Conservation (phyloP, 1,140 invertebrate species). For the Chelonus insularis region DNA sequence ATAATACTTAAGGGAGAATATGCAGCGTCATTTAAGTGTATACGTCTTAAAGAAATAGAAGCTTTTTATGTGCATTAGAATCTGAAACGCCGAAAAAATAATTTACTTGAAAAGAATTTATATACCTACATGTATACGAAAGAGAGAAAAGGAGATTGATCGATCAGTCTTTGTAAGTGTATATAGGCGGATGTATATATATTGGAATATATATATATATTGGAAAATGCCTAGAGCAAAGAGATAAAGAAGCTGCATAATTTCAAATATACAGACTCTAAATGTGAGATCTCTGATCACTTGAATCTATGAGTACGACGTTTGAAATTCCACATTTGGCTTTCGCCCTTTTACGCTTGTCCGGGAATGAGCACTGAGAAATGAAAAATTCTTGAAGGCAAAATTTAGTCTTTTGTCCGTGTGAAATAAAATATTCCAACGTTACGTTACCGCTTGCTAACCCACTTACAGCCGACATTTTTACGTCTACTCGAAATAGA, state of each 20-base stretch:
- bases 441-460: constrained; percentile 9
- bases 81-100: too few relatives aligned
- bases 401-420: constrained; percentile 11
- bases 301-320: neutral
- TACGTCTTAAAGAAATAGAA: too few relatives aligned
- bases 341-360: neutral
- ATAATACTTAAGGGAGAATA: too few relatives aligned
- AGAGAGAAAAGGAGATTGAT: too few relatives aligned
- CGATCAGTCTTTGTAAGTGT: too few relatives aligned
- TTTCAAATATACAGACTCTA: neutral
- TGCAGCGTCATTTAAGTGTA: too few relatives aligned
- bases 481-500: constrained; percentile 2
- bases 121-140: too few relatives aligned
- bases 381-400: constrained; percentile 7
- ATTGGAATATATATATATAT: too few relatives aligned
- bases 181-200: too few relatives aligned
- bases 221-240: too few relatives aligned
- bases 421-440: constrained; percentile 18
- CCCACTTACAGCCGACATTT: constrained; percentile 18
- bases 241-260: neutral
- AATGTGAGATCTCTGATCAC: neutral
- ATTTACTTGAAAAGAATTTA: too few relatives aligned
- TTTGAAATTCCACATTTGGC: neutral
- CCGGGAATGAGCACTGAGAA: neutral
- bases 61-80: too few relatives aligned